Percentiles rank a stretch among this genome's conserved stretches.
Evolutionary conservation across 2,113 vertebrate species (phyloP).

Genomic region (Aplodontia rufa): DNA sequence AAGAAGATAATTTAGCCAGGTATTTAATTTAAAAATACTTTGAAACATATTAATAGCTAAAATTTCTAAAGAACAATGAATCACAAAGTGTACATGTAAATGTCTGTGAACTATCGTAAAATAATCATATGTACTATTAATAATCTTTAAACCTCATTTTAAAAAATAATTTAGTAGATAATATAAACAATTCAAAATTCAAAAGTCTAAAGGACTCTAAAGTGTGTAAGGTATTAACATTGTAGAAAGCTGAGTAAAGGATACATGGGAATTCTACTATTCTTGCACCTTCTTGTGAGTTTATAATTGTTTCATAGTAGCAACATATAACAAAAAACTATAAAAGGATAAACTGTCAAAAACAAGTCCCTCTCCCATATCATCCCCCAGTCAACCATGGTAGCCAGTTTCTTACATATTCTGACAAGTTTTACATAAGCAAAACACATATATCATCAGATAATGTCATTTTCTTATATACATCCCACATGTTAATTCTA

Average conservation of each 20-base stretch:
- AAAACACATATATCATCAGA: background rate
- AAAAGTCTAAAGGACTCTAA: background rate
- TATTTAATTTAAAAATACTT: background rate
- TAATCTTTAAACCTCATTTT: background rate
- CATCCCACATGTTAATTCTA: background rate
- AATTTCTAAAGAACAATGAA: constrained; percentile 20
- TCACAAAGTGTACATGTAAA: background rate
- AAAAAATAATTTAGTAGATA: constrained; percentile 13
- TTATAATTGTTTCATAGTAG: constrained; percentile 31
- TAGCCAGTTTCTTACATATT: constrained; percentile 1
- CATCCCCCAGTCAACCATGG: background rate
- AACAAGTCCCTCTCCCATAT: background rate
- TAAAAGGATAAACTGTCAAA: constrained; percentile 1
- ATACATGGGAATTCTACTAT: background rate
- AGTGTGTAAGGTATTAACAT: background rate
- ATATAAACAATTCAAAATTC: constrained; percentile 13
- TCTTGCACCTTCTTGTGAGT: background rate
- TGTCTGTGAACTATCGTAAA: constrained; percentile 2
- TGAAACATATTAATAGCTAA: background rate
- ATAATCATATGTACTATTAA: constrained; percentile 18
- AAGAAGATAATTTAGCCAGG: background rate
- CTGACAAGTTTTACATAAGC: background rate
- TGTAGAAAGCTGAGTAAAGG: background rate
- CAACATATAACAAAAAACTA: background rate
- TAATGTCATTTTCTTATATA: background rate